Evolutionary conservation across 1,140 invertebrate species (phyloP), one percentile per base, ranked within the genome.

Genomic region (Aethina tumida): DNA sequence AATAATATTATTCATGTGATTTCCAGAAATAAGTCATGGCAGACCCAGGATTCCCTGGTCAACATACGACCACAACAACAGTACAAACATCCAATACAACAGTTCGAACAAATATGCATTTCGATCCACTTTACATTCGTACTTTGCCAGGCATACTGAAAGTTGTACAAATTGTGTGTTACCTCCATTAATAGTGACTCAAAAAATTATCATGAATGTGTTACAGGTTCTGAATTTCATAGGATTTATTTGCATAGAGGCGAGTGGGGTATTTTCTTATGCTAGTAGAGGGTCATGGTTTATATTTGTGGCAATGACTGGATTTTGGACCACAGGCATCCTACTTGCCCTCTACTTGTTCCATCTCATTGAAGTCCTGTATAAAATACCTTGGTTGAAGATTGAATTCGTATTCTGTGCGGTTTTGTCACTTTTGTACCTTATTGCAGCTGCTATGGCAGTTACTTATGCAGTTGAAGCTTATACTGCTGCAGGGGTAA

Each of bases 321-420:
- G 81, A n/a, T 82, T 93, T 53, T 87, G 85, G 75, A 79, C 84
- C 40, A 88, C 83, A 0, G 75, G 79, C 8, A 79, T 89, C 26
- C 62, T 92, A 9, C 71, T 92, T 10, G 69, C 77, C 0, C 72
- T 91, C 35, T 91, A 91, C 62, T 54, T 89, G 32, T 86, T 92
- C 56, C 86, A 93, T 56, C 70, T 92, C 7, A 70, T 92, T 41
- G 84, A 90, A 55, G 85, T 82, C 58, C 79, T 86, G 50, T 80
- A 81, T 56, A 81, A 75, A 59, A 80, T 93, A 37, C 88, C 87
- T 0, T 94, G 89, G 89, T 56, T 86, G 14, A 81, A 84, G 60
- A 76, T 91, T 52, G 88, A 91, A 67, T 74, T 88, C 18, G 66
- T 73, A 10, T 88, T 79, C 63, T 82, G 80, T 57, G 63, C 65